Evolutionary conservation across 2,797 vertebrate genomes (phyloP), one percentile per base, ranked within the genome.

Genomic region (Ctenopoma kingsleyae): DNA sequence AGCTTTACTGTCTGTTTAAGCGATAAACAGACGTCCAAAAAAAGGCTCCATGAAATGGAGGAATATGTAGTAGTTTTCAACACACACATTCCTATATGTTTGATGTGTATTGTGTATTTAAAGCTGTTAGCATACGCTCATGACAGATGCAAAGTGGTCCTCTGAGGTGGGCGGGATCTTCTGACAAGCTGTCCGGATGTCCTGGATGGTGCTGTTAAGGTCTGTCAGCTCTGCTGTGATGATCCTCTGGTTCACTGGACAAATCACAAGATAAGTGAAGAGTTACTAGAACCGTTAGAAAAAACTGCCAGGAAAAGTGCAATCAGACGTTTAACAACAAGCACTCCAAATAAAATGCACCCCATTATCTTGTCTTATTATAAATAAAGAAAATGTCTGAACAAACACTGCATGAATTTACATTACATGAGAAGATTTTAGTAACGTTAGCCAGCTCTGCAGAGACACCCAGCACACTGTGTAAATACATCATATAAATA

Each of bases 211-310:
- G 89, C 87, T 79, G 20, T 98, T 97, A 68, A 99, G 95, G 88
- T 99, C 98, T 54, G 89, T 94, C 52, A 99, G 95, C 83, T 99
- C 98, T 0, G 95, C 83, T 0, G 95, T 98, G 69, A 99, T 90
- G 0, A 91, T 94, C 79, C 94, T 96, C 89, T 99, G 98, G 82
- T 99, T 98, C 86, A 99, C 98, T 99, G 75, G 5, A 41, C 0
- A 41, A 51, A 55, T 10, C 9, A 52, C 11, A 22, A 3, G 22
- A 13, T 0, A 53, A 6, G 23, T 3, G 43, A 8, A 13, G 2
- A 62, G 32, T 35, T 36, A 63, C 30, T 3, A 47, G 64, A 52
- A 46, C 22, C 46, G 5, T 25, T 20, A 9, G 49, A 46, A 20
- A 22, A 25, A 11, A 6, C 25, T 22, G n/a, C 19, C 13, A 64